These are phyloP conservation scores for Mayetiola destructor DNA, from an alignment of 2,888 invertebrate species.

Conservation along the genomic window DNA sequence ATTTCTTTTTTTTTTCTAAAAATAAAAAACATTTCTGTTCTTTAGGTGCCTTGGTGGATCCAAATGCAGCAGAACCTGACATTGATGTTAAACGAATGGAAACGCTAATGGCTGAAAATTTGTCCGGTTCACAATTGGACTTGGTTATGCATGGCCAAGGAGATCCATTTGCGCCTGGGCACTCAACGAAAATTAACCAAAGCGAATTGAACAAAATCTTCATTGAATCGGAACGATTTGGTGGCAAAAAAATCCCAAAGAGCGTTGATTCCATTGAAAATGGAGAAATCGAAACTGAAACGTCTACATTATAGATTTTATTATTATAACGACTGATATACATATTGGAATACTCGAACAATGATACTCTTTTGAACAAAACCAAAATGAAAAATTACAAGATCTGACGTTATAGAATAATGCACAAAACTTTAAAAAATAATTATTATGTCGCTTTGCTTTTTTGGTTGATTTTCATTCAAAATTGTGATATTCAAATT, in stretches of 20 bases:
- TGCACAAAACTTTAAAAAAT: not conserved
- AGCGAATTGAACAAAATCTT: not conserved
- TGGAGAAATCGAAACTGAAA: not conserved
- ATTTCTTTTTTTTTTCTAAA: slow-evolving; percentile 7
- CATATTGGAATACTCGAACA: not conserved
- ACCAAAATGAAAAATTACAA: not conserved
- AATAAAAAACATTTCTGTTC: not conserved
- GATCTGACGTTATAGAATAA: not conserved
- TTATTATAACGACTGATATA: not conserved
- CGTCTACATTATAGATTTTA: not conserved
- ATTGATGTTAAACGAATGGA: slow-evolving; percentile 28
- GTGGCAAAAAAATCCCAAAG: not conserved
- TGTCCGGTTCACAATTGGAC: slow-evolving; percentile 32
- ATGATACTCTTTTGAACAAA: not conserved
- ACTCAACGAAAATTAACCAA: slow-evolving; percentile 1
- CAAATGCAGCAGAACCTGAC: slow-evolving; percentile 20
- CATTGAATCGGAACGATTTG: not conserved
- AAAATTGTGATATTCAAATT: too few species aligned
- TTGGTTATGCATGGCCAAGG: slow-evolving; percentile 28
- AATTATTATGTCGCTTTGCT: not conserved
- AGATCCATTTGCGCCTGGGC: slow-evolving; percentile 23
- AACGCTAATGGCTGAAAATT: slow-evolving; percentile 26
- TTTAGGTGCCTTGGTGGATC: not conserved
- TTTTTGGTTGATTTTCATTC: too few species aligned
- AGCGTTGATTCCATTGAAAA: not conserved